These are phyloP conservation scores for Coremacera marginata DNA, from an alignment of 2,888 invertebrate species.

Conservation along the genomic window DNA sequence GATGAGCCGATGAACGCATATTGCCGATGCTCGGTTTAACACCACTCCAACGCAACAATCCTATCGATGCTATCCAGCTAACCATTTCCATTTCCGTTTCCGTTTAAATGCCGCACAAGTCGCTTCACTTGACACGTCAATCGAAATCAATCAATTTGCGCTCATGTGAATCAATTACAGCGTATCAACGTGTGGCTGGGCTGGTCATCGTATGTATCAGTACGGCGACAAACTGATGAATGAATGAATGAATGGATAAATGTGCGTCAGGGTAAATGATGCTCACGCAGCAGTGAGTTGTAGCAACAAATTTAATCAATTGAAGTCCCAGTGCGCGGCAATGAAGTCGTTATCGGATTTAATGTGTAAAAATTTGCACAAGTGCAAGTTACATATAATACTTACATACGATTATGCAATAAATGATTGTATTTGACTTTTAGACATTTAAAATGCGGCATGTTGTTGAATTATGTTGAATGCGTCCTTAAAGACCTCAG, in stretches of 20 bases:
- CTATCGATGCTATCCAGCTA: background rate
- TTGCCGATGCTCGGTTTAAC: background rate
- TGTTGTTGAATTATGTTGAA: no score
- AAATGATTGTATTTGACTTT: no score
- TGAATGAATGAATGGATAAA: no score
- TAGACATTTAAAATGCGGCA: no score
- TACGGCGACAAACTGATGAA: background rate
- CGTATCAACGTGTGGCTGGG: conserved; percentile 7
- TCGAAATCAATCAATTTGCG: conserved; percentile 59
- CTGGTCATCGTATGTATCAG: background rate
- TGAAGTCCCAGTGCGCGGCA: no score
- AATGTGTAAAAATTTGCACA: background rate
- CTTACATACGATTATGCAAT: background rate
- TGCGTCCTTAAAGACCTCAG: no score
- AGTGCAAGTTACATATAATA: background rate
- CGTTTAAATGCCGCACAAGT: conserved; percentile 10
- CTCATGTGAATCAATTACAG: conserved; percentile 29
- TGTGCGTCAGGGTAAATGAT: no score
- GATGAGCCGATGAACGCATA: background rate
- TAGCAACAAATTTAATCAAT: no score
- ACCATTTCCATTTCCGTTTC: conserved; percentile 22
- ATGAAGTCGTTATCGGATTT: no score
- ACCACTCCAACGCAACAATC: background rate
- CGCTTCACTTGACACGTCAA: conserved; percentile 60
- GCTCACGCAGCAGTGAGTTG: no score